Evolutionary conservation across 2,888 invertebrate species (phyloP).

Genomic region (Cephalotes varians): DNA sequence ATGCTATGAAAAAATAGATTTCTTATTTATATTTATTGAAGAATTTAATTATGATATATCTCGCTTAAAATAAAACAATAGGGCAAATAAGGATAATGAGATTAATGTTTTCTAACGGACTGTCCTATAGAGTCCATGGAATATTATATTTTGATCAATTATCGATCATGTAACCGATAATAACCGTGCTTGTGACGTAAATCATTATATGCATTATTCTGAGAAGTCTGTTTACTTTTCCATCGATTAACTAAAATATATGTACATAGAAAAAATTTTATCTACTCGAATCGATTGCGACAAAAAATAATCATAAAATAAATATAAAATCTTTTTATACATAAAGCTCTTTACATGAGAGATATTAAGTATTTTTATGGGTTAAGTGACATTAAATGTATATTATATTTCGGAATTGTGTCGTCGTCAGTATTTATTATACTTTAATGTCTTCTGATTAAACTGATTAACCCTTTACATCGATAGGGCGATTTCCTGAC

Average conservation of each 20-base stretch:
- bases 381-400: conserved; percentile 6
- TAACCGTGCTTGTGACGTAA: conserved; percentile 21
- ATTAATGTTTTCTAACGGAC: background rate
- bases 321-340: conserved; percentile 28
- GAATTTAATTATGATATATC: conserved; percentile 5
- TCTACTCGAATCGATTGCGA: background rate
- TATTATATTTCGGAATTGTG: conserved; percentile 20
- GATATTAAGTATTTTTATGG: conserved; percentile 15
- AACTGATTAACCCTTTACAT: conserved; percentile 42
- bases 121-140: conserved; percentile 16
- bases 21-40: background rate
- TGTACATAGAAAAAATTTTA: conserved; percentile 5
- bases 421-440: conserved; percentile 9
- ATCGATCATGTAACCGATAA: conserved; percentile 34
- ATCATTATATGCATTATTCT: conserved; percentile 16
- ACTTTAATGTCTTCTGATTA: conserved; percentile 7
- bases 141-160: conserved; percentile 13
- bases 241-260: background rate
- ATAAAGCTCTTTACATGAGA: conserved; percentile 20
- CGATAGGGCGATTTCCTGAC: conserved; percentile 24
- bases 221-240: conserved; percentile 12
- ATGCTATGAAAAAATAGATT: background rate
- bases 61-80: background rate
- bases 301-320: background rate
- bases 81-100: background rate